Conservation (phyloP, 2,797 vertebrate species). For the Macropodus opercularis region DNA sequence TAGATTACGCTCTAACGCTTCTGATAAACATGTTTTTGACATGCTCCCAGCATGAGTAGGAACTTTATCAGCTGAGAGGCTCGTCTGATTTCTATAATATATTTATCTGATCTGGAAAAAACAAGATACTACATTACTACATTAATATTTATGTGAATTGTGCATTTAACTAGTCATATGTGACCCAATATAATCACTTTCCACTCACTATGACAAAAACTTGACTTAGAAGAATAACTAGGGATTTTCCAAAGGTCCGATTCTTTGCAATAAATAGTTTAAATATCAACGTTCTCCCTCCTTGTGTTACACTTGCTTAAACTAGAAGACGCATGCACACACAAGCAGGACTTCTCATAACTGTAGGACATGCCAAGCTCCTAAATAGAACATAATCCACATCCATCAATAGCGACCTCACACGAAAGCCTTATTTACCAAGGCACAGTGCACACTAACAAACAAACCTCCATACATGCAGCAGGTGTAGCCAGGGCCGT, state of each 20-base stretch:
- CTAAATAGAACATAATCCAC: not conserved
- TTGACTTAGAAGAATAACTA: not conserved
- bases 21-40: constrained; percentile 8
- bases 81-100: not conserved
- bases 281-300: not conserved
- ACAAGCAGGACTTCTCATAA: not conserved
- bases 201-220: not conserved
- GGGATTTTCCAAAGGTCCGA: not conserved
- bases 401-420: not conserved
- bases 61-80: not conserved
- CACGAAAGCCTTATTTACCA: too few relatives aligned
- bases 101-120: not conserved
- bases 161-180: not conserved
- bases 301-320: not conserved
- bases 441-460: too few relatives aligned
- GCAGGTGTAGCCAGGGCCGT: too few relatives aligned
- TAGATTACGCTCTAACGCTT: not conserved
- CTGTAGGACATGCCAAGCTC: not conserved
- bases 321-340: not conserved
- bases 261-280: not conserved
- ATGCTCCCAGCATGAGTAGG: too few relatives aligned
- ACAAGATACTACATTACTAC: not conserved
- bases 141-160: too few relatives aligned
- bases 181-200: constrained; percentile 14
- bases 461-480: too few relatives aligned